A percentile compares a stretch with the other conserved stretches of the same genome.
Conservation (phyloP, 1,140 invertebrate genomes). For the Uloborus diversus region DNA sequence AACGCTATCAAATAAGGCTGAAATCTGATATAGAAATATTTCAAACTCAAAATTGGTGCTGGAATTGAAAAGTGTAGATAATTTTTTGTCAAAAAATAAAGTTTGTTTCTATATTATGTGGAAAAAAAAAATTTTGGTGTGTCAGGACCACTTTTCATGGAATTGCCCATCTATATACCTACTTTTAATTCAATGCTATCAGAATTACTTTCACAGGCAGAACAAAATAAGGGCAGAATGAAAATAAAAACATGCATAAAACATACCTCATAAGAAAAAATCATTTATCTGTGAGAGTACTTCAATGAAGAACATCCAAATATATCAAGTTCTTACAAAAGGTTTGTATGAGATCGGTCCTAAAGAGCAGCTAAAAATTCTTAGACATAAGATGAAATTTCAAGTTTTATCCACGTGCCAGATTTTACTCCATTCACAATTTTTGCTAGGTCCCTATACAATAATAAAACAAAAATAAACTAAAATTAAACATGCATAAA, state of each 20-base stretch:
- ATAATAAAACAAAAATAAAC: constrained; percentile 46
- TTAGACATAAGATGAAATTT: constrained; percentile 7
- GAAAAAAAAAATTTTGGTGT: too few relatives aligned
- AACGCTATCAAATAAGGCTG: too few relatives aligned
- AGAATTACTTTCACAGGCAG: too few relatives aligned
- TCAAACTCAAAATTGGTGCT: too few relatives aligned
- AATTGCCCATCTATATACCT: too few relatives aligned
- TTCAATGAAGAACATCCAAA: constrained; percentile 16
- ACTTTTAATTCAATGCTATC: too few relatives aligned
- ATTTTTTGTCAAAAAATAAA: too few relatives aligned
- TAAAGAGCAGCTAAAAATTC: constrained; percentile 27
- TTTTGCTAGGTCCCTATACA: constrained; percentile 22
- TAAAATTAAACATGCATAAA: constrained; percentile 46
- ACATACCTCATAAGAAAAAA: constrained; percentile 32
- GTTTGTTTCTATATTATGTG: too few relatives aligned
- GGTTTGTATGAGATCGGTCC: not conserved
- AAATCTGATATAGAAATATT: too few relatives aligned
- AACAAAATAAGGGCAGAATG: too few relatives aligned
- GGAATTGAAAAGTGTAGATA: too few relatives aligned
- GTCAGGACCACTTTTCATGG: too few relatives aligned
- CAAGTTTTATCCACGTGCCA: constrained; percentile 10
- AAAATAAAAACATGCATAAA: constrained; percentile 9
- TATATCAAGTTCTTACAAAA: constrained; percentile 25
- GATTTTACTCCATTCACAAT: constrained; percentile 5
- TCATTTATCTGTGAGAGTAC: not conserved